phyloP scores from a whole-genome alignment of 2,113 vertebrate genomes.

The Arothron firmamentum region DNA sequence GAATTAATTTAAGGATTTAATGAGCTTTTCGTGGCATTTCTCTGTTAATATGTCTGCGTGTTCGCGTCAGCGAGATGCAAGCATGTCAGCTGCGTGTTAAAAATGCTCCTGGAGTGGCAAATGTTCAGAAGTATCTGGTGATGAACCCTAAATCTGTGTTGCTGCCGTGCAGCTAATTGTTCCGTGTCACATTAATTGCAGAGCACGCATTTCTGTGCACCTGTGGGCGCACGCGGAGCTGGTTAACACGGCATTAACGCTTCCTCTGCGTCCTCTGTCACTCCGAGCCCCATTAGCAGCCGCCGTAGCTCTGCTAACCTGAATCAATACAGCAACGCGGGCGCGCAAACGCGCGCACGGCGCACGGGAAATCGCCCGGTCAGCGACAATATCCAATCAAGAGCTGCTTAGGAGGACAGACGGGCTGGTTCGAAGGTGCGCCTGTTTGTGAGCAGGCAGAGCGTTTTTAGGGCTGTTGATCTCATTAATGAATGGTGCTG shows the following conservation, averaged over 20 bases:
- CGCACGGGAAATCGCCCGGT: slow-evolving; percentile 28
- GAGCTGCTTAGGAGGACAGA: slow-evolving; percentile 48
- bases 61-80: no score
- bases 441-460: slow-evolving; percentile 20
- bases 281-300: slow-evolving; percentile 44
- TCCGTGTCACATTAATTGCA: neutral
- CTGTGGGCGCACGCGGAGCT: neutral
- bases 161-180: no score
- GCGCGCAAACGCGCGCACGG: slow-evolving; percentile 12
- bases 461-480: slow-evolving; percentile 44
- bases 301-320: slow-evolving; percentile 40
- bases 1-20: no score
- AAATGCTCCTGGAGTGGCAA: no score
- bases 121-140: no score
- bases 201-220: neutral
- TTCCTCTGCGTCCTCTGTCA: slow-evolving; percentile 43
- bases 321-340: slow-evolving; percentile 48
- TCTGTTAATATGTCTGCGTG: no score
- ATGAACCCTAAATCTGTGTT: no score
- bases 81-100: no score
- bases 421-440: slow-evolving; percentile 29
- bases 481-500: slow-evolving; percentile 33
- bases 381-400: slow-evolving; percentile 57
- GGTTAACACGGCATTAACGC: slow-evolving; percentile 50
- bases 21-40: no score